Base-by-base conservation (phyloP, 2,888 invertebrate species). In the Andrena marginata region DNA sequence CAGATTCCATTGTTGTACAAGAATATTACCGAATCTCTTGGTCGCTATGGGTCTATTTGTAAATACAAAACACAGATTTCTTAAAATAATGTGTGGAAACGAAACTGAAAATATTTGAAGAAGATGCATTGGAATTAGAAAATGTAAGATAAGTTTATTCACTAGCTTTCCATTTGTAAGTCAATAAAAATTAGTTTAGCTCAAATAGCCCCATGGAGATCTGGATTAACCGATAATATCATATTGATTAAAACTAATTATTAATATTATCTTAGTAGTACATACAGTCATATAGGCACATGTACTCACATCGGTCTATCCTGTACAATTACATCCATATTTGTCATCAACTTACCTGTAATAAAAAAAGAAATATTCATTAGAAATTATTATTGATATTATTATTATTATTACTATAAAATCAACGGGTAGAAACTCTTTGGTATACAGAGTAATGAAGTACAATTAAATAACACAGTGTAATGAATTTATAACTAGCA, bases 261-360 rank as follows among this genome's bases (percentile, higher is more conserved):
- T 10, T 3, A 54, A 56, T 26, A 20, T 56, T 20, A 56, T 10
- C 26, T 20, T 20, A 8, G 23, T 20, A 23, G 42, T 42, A 42
- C 1, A 8, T 20, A 54, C 26, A n/a, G 23, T 56, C 1, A 56
- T 23, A 56, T 31, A 42, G 5, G 42, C 16, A 4, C 2, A 5
- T 35, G 35, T 62, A 62, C 62, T 62, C 20, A 62, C 62, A 33
- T 16, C 8, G 2, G 13, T 26, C 8, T 29, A 16, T 13, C 4
- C 13, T 60, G 7, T 48, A 26, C 0, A 33, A 13, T 63, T 49
- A 49, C n/a, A n/a, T 33, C 26, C 23, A 35, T 1, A 7, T 1
- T 16, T 16, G 5, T 10, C 29, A 8, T 51, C 13, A 16, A 29
- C 69, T 69, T 59, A 69, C 69, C 69, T 69, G 59, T 20, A 69